Evolutionary conservation across 2,113 vertebrate genomes (phyloP), one percentile per base, ranked within the genome.

Genomic region (Carassius auratus): DNA sequence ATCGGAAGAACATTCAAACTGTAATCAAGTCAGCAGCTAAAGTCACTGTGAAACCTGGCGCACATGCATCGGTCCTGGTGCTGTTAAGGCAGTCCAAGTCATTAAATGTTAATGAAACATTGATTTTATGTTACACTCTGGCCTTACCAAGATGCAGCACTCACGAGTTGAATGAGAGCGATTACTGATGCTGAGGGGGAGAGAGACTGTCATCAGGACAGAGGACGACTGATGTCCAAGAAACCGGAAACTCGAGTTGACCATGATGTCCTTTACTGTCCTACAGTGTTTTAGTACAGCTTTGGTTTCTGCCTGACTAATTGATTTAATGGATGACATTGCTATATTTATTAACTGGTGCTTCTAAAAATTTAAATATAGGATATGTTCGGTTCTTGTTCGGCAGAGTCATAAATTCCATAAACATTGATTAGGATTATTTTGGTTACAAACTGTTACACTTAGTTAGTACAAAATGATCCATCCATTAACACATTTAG

Each of bases 41-140:
- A 88, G 76, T 90, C 89, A 83, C 84, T 87, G 89, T 90, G 89
- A 92, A 64, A 88, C 85, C 77, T 79, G n/a, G 91, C 89, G 90
- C 91, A 88, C 84, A 86, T 89, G 92, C 94, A 94, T 94, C 95
- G 94, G 94, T 93, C 94, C 91, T 88, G 87, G 90, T 91, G 90
- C 93, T 91, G 93, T 95, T 93, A 95, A 94, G 93, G 88, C 91
- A 92, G 93, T 94, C 91, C 91, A 93, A 91, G 89, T 92, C 93
- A 94, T 95, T 94, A 94, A 91, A 94, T 93, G 94, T 95, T 95
- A 94, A 95, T 94, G 94, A 94, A 93, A 93, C 94, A 95, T 95
- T 94, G 94, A 95, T 95, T 95, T 95, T 94, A 92, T 94, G 92
- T 92, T 93, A 91, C 90, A 93, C 91, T 90, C 84, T 89, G 88